Conservation (phyloP, 2,888 invertebrate genomes). For the Tetramorium bicarinatum region DNA sequence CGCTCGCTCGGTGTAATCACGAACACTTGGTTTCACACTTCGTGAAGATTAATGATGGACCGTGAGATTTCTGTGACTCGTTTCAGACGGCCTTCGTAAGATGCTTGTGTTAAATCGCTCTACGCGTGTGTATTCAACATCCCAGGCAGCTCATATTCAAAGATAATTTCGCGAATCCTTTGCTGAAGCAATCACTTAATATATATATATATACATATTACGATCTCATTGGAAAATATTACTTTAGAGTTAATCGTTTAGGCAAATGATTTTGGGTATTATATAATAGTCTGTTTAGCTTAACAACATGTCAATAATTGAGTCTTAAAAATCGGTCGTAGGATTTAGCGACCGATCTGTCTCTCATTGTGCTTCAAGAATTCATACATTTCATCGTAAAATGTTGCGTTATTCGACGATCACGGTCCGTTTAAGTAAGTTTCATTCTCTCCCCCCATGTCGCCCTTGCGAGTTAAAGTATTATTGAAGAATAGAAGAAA, state of each 20-base stretch:
- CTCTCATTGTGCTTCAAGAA: slow-evolving; percentile 56
- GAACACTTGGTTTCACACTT: slow-evolving; percentile 47
- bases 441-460: slow-evolving; percentile 18
- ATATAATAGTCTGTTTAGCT: slow-evolving; percentile 67
- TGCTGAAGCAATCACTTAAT: slow-evolving; percentile 76
- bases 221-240: slow-evolving; percentile 81
- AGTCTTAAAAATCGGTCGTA: slow-evolving; percentile 30
- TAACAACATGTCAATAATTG: slow-evolving; percentile 47
- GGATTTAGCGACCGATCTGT: slow-evolving; percentile 43
- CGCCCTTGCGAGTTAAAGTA: slow-evolving; percentile 37
- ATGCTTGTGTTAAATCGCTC: slow-evolving; percentile 41
- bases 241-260: slow-evolving; percentile 75
- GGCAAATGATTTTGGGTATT: slow-evolving; percentile 63
- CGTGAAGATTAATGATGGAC: background rate
- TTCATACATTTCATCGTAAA: slow-evolving; percentile 44
- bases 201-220: slow-evolving; percentile 77
- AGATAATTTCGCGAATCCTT: slow-evolving; percentile 52
- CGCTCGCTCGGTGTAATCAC: background rate
- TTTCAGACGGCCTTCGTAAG: slow-evolving; percentile 59
- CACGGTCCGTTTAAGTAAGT: slow-evolving; percentile 32
- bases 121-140: slow-evolving; percentile 38
- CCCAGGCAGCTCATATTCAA: slow-evolving; percentile 71
- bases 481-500: slow-evolving; percentile 35
- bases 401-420: slow-evolving; percentile 2
- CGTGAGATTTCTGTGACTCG: slow-evolving; percentile 44